Conservation (phyloP, 2,113 vertebrate species). For the Coreoperca whiteheadi region DNA sequence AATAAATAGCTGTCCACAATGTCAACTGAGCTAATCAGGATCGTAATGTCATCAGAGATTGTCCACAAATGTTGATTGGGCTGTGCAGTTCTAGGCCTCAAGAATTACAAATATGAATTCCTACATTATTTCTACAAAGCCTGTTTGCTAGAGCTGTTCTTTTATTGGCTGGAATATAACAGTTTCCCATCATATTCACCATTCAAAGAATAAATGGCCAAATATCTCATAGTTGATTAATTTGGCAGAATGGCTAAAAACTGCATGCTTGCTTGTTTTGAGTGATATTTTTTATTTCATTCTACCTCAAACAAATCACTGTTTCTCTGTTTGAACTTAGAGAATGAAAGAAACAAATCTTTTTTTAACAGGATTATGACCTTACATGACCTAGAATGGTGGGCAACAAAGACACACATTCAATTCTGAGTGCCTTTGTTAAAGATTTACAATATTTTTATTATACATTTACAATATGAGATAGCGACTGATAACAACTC, state of each 20-base stretch:
- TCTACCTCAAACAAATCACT: not conserved
- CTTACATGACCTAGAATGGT: not conserved
- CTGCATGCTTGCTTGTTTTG: not conserved
- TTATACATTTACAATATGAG: not conserved
- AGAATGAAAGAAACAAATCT: not conserved
- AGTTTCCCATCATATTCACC: not conserved
- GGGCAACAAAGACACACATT: not conserved
- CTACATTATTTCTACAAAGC: not conserved
- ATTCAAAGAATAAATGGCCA: not conserved
- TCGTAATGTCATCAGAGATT: not conserved
- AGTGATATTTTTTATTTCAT: not conserved
- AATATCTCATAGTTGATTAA: not conserved
- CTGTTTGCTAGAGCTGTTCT: not conserved
- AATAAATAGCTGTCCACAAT: not conserved
- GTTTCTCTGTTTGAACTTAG: not conserved
- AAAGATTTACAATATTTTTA: slow-evolving; percentile 34
- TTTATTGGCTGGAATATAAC: not conserved
- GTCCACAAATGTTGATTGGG: not conserved
- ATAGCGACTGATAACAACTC: not conserved
- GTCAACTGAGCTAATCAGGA: not conserved
- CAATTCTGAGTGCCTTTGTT: not conserved
- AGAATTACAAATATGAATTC: slow-evolving; percentile 9
- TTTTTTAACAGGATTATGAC: not conserved
- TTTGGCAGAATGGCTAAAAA: not conserved
- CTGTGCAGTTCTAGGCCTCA: not conserved